Evolutionary conservation across 2,113 vertebrate genomes (phyloP).

Genomic region (Riparia riparia): DNA sequence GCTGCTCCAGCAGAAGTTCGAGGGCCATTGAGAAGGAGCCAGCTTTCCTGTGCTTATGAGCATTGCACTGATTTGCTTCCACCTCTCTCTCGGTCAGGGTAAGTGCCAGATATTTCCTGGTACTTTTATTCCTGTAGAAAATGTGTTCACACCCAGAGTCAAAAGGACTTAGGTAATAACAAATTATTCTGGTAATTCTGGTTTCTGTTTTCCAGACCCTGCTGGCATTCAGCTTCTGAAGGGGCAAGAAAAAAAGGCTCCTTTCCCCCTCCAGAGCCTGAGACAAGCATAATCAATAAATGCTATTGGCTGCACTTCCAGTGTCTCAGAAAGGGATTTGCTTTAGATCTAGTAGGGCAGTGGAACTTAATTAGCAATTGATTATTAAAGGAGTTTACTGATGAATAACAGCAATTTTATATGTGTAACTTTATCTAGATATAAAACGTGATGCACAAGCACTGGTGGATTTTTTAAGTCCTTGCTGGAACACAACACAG

Average conservation of each 20-base stretch:
- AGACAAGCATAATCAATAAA: not conserved
- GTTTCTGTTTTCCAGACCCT: not conserved
- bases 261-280: not conserved
- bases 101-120: not conserved
- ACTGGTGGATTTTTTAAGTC: not conserved
- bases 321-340: not conserved
- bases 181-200: not conserved
- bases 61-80: not conserved
- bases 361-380: conserved; percentile 47
- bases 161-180: not conserved
- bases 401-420: not conserved
- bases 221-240: not conserved
- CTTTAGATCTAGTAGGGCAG: not conserved
- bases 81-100: not conserved
- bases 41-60: not conserved
- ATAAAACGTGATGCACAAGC: not conserved
- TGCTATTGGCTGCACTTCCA: not conserved
- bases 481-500: rapidly evolving
- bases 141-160: not conserved
- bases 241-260: not conserved
- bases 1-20: not conserved
- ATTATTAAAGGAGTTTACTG: not conserved
- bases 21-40: not conserved
- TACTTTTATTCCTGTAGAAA: not conserved
- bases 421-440: not conserved